These are phyloP conservation scores for Pinctada fucata DNA, from an alignment of 2,888 invertebrate genomes.

Conservation along the genomic window DNA sequence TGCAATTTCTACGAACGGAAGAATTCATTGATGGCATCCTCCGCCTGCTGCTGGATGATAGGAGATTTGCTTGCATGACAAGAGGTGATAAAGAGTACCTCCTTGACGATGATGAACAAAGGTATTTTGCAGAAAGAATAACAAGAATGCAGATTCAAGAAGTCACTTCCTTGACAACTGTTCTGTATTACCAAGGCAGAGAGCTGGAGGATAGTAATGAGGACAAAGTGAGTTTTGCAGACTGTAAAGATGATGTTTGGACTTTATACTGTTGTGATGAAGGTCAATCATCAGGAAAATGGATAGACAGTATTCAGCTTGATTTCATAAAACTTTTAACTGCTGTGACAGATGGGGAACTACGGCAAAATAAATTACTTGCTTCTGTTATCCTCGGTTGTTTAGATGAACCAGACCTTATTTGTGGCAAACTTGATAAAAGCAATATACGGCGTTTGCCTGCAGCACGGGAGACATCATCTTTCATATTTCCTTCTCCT, in stretches of 20 bases:
- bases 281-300: background rate
- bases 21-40: constrained; percentile 6
- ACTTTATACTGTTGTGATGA: background rate
- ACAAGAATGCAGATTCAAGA: background rate
- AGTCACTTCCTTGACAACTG: background rate
- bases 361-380: background rate
- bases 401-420: too few species aligned
- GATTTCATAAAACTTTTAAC: background rate
- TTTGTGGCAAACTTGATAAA: too few species aligned
- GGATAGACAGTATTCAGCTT: background rate
- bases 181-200: too few species aligned
- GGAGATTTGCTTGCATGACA: background rate
- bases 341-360: background rate
- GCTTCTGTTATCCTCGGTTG: too few species aligned
- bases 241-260: background rate
- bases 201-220: too few species aligned
- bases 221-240: too few species aligned
- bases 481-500: background rate
- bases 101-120: background rate
- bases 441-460: too few species aligned
- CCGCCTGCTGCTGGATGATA: constrained; percentile 3
- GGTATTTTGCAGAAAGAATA: background rate
- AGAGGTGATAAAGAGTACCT: background rate
- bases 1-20: background rate
- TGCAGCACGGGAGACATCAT: too few species aligned